phyloP scores from a whole-genome alignment of 2,113 vertebrate species.

The Serilophus lunatus region DNA sequence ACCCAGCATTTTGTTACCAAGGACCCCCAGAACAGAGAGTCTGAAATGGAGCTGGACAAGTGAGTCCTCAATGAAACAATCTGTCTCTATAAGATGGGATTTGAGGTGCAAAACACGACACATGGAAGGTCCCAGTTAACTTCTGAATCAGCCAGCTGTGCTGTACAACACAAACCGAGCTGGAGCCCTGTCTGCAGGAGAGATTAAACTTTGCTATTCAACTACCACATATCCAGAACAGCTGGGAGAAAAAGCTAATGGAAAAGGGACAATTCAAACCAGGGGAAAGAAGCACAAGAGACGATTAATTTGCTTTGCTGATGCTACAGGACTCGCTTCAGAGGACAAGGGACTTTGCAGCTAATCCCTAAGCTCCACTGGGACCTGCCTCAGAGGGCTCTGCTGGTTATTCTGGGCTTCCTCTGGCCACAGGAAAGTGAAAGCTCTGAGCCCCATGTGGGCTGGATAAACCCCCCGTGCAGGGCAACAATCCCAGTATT shows the following conservation, averaged over 20 bases:
- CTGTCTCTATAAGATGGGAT: not conserved
- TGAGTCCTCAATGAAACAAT: fast-evolving
- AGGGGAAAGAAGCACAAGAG: fast-evolving
- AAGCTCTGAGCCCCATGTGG: not conserved
- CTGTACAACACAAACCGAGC: not conserved
- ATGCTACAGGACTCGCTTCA: not conserved
- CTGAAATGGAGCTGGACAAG: not conserved
- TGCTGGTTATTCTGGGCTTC: not conserved
- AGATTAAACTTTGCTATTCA: not conserved
- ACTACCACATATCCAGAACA: fast-evolving
- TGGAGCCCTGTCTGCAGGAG: not conserved
- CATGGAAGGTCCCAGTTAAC: fast-evolving
- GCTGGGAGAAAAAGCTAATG: not conserved
- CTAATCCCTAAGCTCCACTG: not conserved
- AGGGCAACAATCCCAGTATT: no score
- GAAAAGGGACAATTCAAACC: not conserved
- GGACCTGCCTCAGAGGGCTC: not conserved
- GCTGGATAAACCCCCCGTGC: not conserved
- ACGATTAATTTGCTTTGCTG: not conserved
- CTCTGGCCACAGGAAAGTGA: not conserved
- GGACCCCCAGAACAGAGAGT: not conserved
- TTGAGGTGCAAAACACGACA: not conserved
- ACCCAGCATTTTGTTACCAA: not conserved
- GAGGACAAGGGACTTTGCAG: not conserved
- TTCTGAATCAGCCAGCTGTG: not conserved